Percentiles rank a stretch among this genome's conserved stretches.
Evolutionary conservation across 2,113 vertebrate species (phyloP).

Genomic region (Psephotus haematonotus): DNA sequence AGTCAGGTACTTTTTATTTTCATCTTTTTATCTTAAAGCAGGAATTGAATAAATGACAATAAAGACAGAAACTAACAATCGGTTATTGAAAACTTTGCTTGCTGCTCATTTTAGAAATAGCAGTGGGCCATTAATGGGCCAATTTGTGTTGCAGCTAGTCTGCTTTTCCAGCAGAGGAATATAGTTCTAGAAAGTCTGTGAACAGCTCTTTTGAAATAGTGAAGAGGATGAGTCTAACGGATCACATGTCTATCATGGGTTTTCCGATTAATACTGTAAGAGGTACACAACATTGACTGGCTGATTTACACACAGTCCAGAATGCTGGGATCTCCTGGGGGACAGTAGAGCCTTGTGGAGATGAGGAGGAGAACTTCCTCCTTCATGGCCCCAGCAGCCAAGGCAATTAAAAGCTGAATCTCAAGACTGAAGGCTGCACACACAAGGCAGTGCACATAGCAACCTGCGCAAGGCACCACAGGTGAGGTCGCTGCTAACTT

Average conservation of each 20-base stretch:
- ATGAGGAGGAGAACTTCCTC: not conserved
- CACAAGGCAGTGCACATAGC: rapidly evolving
- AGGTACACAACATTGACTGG: not conserved
- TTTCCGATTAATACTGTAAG: not conserved
- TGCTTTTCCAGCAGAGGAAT: not conserved
- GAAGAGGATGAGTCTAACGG: not conserved
- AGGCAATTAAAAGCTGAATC: not conserved
- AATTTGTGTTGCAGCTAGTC: not conserved
- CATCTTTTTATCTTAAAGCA: not conserved
- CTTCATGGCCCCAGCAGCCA: not conserved
- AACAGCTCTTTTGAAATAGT: not conserved
- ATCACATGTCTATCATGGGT: not conserved
- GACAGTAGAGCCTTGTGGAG: not conserved
- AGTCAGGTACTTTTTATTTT: not conserved
- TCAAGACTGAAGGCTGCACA: not conserved
- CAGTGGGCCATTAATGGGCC: no score
- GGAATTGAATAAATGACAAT: not conserved
- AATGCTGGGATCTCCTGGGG: not conserved
- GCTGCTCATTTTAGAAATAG: not conserved
- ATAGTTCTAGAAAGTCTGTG: not conserved
- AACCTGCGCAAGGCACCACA: rapidly evolving
- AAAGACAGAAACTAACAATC: not conserved
- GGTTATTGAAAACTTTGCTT: not conserved
- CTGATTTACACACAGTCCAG: not conserved
- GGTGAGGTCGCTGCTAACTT: not conserved